A percentile compares a stretch with the other conserved stretches of the same genome.
phyloP scores from a whole-genome alignment of 2,113 vertebrate genomes.

The Embiotoca jacksoni region DNA sequence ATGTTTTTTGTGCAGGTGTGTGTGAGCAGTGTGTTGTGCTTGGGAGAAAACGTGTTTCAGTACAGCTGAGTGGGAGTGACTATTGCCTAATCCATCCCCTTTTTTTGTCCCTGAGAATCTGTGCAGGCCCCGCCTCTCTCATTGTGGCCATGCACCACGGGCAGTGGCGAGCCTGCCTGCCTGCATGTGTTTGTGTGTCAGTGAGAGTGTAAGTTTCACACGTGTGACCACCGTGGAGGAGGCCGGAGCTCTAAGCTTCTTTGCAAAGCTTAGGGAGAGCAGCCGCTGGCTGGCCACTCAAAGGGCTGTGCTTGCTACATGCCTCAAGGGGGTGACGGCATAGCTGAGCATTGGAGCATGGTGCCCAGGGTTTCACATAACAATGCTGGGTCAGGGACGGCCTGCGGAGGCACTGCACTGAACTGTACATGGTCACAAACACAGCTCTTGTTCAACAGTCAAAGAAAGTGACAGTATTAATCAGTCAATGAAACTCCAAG shows the following conservation, averaged over 20 bases:
- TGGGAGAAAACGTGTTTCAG: conserved; percentile 66
- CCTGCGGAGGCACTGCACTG: conserved; percentile 44
- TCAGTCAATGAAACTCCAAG: conserved; percentile 36
- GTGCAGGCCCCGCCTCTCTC: conserved; percentile 46
- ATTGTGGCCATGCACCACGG: conserved; percentile 43
- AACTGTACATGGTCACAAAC: conserved; percentile 56
- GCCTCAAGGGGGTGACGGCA: conserved; percentile 71
- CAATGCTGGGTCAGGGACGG: conserved; percentile 66
- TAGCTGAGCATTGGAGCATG: conserved; percentile 70
- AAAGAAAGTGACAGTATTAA: conserved; percentile 38
- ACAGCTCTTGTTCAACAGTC: conserved; percentile 39
- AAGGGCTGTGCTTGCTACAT: conserved; percentile 61
- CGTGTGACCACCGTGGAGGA: conserved; percentile 75
- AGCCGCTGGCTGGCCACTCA: conserved; percentile 66
- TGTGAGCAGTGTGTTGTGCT: conserved; percentile 46
- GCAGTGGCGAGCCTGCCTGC: conserved; percentile 5
- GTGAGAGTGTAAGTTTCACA: conserved; percentile 76
- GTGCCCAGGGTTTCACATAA: conserved; percentile 72
- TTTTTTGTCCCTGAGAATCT: conserved; percentile 23
- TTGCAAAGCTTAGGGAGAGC: conserved; percentile 76
- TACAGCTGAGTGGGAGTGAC: conserved; percentile 80
- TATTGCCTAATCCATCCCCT: conserved; percentile 48
- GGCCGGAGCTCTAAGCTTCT: conserved; percentile 78
- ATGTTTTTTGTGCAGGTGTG: conserved; percentile 65
- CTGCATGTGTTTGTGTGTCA: conserved; percentile 67